Conservation (phyloP, 2,797 vertebrate genomes). For the Nasua narica region DNA sequence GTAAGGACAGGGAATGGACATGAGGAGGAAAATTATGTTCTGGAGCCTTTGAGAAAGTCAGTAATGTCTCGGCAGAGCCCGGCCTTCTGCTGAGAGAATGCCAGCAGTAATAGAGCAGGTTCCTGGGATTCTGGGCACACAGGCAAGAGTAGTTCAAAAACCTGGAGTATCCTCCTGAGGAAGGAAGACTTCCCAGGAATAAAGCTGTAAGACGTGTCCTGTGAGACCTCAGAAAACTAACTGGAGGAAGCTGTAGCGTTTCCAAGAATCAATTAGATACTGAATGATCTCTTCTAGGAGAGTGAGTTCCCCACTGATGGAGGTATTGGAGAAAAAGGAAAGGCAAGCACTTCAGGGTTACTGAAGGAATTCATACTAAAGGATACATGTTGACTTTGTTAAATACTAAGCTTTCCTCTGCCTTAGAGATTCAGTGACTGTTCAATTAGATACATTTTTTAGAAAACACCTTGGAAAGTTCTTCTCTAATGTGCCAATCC, state of each 20-base stretch:
- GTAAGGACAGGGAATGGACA: not conserved
- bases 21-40: not conserved
- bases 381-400: not conserved
- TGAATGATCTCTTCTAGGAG: not conserved
- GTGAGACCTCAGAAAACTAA: not conserved
- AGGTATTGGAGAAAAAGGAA: not conserved
- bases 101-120: not conserved
- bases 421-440: not conserved
- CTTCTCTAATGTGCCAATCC: not conserved
- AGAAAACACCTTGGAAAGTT: not conserved
- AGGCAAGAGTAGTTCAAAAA: not conserved
- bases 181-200: not conserved
- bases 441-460: not conserved
- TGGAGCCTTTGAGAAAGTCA: not conserved
- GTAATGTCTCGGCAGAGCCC: not conserved
- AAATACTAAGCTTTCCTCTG: not conserved
- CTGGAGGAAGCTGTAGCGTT: not conserved
- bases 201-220: not conserved
- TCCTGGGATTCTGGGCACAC: not conserved
- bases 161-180: not conserved
- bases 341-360: not conserved
- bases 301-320: not conserved
- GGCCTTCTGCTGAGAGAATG: not conserved
- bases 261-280: not conserved
- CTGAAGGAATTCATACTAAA: not conserved